Conservation (phyloP, 2,888 invertebrate genomes). For the Tenthredo distinguenda region DNA sequence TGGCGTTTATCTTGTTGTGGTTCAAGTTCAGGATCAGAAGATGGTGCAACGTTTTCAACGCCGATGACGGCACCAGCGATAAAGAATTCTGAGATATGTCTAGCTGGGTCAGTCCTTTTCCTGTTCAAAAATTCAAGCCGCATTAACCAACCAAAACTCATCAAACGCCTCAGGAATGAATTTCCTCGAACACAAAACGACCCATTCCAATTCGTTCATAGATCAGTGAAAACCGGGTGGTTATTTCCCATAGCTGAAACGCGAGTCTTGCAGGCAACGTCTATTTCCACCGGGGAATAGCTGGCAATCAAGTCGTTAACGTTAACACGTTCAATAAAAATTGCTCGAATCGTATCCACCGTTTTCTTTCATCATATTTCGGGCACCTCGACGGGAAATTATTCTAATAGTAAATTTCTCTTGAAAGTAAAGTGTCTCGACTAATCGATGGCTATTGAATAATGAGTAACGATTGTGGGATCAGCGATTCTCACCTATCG, state of each 20-base stretch:
- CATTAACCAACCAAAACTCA: neutral
- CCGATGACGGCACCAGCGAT: slow-evolving; percentile 88
- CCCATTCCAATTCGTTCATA: neutral
- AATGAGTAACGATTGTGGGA: neutral
- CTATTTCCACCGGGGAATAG: slow-evolving; percentile 40
- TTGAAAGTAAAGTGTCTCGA: too few relatives aligned
- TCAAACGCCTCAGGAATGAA: neutral
- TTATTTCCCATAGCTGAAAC: neutral
- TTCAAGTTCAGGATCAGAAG: slow-evolving; percentile 93
- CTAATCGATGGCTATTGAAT: neutral
- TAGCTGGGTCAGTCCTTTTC: slow-evolving; percentile 91
- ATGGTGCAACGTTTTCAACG: slow-evolving; percentile 89
- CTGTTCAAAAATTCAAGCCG: slow-evolving; percentile 76
- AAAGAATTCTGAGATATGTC: slow-evolving; percentile 94
- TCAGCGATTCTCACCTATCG: slow-evolving; percentile 85
- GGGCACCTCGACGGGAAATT: neutral
- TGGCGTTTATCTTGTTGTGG: slow-evolving; percentile 89
- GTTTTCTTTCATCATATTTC: neutral
- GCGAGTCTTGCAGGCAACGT: neutral
- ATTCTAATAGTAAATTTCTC: neutral
- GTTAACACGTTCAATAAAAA: slow-evolving; percentile 40
- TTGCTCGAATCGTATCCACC: neutral
- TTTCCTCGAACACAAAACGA: neutral
- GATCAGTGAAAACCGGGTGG: neutral
- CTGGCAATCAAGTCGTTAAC: slow-evolving; percentile 41